Evolutionary conservation across 2,888 invertebrate species (phyloP).

Genomic region (Sipha maydis): DNA sequence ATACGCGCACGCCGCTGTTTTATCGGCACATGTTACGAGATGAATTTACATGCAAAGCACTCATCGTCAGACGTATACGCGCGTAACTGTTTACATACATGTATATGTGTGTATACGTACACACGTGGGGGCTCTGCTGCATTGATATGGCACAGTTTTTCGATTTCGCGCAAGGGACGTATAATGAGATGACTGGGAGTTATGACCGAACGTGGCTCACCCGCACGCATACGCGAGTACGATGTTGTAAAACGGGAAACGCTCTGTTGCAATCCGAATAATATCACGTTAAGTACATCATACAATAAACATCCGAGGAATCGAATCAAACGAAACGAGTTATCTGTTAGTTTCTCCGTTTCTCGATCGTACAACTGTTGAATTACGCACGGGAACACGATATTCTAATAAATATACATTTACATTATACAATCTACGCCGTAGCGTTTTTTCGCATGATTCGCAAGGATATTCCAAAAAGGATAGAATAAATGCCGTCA

Average conservation of each 20-base stretch:
- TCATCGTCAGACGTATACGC: neutral
- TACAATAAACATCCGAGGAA: conserved; percentile 15
- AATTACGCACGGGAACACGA: neutral
- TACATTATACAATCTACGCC: too few relatives aligned
- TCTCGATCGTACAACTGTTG: neutral
- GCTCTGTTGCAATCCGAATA: conserved; percentile 18
- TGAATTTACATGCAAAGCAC: conserved; percentile 55
- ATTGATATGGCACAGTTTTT: conserved; percentile 8
- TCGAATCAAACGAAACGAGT: conserved; percentile 14
- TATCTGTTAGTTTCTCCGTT: neutral
- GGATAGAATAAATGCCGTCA: too few relatives aligned
- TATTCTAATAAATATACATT: too few relatives aligned
- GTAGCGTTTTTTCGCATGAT: too few relatives aligned
- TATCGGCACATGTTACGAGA: conserved; percentile 57
- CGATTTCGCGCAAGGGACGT: neutral
- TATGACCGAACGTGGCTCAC: conserved; percentile 5
- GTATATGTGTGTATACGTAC: neutral
- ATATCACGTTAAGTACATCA: neutral
- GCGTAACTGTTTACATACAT: neutral
- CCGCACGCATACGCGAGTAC: neutral
- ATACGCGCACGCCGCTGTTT: conserved; percentile 31
- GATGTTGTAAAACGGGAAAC: neutral
- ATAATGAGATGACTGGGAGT: conserved; percentile 35
- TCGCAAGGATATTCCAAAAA: too few relatives aligned
- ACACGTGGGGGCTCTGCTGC: neutral